Evolutionary conservation across 2,113 vertebrate genomes (phyloP), one percentile per base, ranked within the genome.

Genomic region (Corydoras maculifer): DNA sequence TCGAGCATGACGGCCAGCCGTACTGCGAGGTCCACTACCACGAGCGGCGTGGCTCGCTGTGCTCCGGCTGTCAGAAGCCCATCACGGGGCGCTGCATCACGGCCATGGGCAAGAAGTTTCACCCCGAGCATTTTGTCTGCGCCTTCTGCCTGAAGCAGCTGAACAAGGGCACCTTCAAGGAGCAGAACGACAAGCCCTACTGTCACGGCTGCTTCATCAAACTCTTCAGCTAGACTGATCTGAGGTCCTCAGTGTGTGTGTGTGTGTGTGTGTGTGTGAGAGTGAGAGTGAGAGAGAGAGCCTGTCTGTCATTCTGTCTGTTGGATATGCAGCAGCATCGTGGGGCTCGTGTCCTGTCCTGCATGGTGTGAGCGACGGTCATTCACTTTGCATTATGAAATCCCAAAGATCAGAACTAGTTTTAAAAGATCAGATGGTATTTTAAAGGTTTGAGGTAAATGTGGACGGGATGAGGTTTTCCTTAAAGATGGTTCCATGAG

Each of bases 81-180:
- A 99, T 99, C 88, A 98, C 97, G 0, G 97, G 97, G 74, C 94
- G 97, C 85, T 99, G 96, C 79, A 98, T 99, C 90, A 98, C 96
- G 0, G 97, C 97, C 70, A 99, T 99, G 97, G 84, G 91, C 83
- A 94, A 94, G 90, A 98, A 99, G 86, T 99, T 99, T 80, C 97
- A 99, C 84, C 96, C 97, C 0, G 97, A 99, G 91, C 97, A 99
- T 86, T 99, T 99, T 53, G 97, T 97, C 80, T 99, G 97, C 35
- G 97, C 97, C 87, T 98, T 99, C 88, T 98, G 97, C 84, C 93
- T 98, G 84, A 99, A 98, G 83, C 97, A 98, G 78, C 97, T 98
- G 82, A 99, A 98, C 89, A 99, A 99, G 87, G 97, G 97, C 85
- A 99, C 96, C 81, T 99, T 99, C 85, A 99, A 98, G 85, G 97